Base-by-base conservation (phyloP, 2,888 invertebrate genomes). In the Chesias legatella region DNA sequence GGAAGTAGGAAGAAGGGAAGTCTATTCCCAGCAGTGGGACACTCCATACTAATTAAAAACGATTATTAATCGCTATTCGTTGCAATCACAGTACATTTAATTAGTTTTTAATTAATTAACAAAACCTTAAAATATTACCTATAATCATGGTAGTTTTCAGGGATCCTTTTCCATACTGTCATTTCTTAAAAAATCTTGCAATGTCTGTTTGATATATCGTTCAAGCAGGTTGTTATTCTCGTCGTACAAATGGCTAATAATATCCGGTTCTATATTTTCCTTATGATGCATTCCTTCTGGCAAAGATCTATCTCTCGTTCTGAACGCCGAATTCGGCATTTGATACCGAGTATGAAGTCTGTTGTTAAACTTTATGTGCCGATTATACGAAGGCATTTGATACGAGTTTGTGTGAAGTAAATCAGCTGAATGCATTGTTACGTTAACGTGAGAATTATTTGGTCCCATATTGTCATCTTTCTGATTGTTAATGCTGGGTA, bases 131-230 rank as follows among this genome's bases (percentile, higher is more conserved):
- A n/a, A 17, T 17, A 3, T 17, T 17, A 17, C 2, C 13, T 3
- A 17, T 5, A 17, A 3, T 17, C 13, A 17, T 17, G 13, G 5
- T n/a, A 17, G 2, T 17, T 2, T 17, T 17, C 13, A 17, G 5
- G 13, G 13, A 17, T 43, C 23, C 4, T 28, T 23, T 10, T 23
- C 13, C 13, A 13, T 6, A 20, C 22, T 7, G n/a, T 22, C 26
- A 1, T 32, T 38, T 7, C 10, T 10, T 7, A 41, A n/a, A 20
- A 37, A 32, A 26, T 33, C 41, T 23, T 30, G n/a, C 10, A 47
- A 25, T 1, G 45, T 33, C 6, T 50, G 41, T 37, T 44, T 50
- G n/a, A 44, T 47, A 26, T 26, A 42, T 25, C 43, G 38, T 10
- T 39, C 43, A n/a, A 43, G 17, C 6, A 42, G 25, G 10, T 24